Conservation (phyloP, 2,888 invertebrate genomes). For the Ephialtes manifestator region DNA sequence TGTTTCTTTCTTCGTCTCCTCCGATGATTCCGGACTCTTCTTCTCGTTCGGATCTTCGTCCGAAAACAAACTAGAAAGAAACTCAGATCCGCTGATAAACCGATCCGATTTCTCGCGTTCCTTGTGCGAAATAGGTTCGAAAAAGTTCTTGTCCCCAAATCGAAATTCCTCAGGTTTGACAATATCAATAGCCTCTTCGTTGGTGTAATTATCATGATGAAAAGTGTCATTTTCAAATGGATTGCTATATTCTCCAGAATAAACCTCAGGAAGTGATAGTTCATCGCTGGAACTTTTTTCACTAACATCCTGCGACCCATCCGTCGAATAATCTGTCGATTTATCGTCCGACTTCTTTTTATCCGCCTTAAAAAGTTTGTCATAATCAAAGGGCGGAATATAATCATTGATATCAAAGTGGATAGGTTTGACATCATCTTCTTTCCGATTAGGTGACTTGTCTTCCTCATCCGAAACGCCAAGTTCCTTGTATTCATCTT, state of each 20-base stretch:
- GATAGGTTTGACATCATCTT: neutral
- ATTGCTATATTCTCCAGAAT: conserved; percentile 7
- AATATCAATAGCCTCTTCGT: conserved; percentile 9
- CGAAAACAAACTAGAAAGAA: conserved; percentile 59
- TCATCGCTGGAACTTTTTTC: conserved; percentile 12
- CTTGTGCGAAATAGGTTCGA: conserved; percentile 45
- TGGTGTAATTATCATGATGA: neutral
- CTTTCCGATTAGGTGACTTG: conserved; percentile 65
- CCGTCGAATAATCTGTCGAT: conserved; percentile 65
- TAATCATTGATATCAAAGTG: conserved; percentile 77
- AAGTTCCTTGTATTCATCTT: conserved; percentile 1
- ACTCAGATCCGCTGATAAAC: conserved; percentile 47
- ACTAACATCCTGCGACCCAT: conserved; percentile 8
- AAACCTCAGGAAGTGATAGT: conserved; percentile 33
- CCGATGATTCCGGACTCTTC: conserved; percentile 30
- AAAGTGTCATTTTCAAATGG: conserved; percentile 30
- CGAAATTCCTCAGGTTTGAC: conserved; percentile 49
- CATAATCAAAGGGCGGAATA: conserved; percentile 77
- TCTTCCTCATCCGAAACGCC: conserved; percentile 66
- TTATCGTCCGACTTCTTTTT: conserved; percentile 78
- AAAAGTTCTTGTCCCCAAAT: conserved; percentile 68
- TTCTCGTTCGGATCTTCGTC: conserved; percentile 63
- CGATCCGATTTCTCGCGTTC: conserved; percentile 30
- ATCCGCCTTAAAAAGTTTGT: conserved; percentile 69
- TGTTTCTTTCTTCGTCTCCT: conserved; percentile 38